A percentile compares a stretch with the other conserved stretches of the same genome.
These are phyloP conservation scores for Turnix velox DNA, from an alignment of 2,113 vertebrate species.

Conservation along the genomic window DNA sequence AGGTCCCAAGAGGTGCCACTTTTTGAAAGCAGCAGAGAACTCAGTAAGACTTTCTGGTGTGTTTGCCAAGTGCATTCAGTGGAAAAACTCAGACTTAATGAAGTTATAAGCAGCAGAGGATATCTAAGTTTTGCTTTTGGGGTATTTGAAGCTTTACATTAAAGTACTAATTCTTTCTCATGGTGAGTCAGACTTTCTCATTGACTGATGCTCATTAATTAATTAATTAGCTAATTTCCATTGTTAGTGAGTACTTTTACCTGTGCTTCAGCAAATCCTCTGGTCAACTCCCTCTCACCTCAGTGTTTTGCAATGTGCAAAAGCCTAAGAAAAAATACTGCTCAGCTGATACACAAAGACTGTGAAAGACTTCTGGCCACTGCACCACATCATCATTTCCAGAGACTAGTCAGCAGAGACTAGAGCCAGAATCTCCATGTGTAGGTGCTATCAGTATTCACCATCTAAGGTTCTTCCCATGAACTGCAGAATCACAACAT, in stretches of 20 bases:
- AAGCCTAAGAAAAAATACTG: neutral
- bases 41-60: constrained; percentile 23
- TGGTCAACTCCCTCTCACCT: neutral
- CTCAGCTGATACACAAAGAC: neutral
- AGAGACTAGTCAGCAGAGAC: neutral
- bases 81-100: constrained; percentile 47
- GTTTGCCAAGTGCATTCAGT: constrained; percentile 20
- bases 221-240: neutral
- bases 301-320: neutral
- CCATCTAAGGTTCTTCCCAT: neutral
- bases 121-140: neutral
- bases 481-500: neutral
- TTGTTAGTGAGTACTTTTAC: neutral
- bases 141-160: neutral
- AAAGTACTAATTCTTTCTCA: constrained; percentile 47
- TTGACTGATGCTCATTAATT: neutral
- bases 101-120: constrained; percentile 17
- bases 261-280: neutral
- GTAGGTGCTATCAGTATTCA: neutral
- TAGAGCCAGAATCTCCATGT: neutral
- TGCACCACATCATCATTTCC: neutral
- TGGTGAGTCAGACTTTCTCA: neutral
- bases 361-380: neutral
- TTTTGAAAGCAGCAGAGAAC: constrained; percentile 59
- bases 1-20: constrained; percentile 53